Conservation (phyloP, 2,797 vertebrate genomes). For the Saxicola maurus region DNA sequence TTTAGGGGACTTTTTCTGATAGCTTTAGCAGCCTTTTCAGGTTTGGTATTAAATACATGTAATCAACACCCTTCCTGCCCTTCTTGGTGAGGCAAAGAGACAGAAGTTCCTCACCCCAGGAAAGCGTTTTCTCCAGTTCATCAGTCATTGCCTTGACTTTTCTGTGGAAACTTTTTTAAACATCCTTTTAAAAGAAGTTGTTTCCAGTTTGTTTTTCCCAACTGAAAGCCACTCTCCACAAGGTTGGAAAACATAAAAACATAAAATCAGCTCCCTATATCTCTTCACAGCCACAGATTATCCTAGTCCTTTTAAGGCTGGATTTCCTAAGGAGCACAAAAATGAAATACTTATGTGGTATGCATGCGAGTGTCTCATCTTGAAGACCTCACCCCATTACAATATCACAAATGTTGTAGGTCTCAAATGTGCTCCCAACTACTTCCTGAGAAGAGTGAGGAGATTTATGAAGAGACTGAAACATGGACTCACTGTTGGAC, state of each 20-base stretch:
- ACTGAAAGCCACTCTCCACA: not conserved
- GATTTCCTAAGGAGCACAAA: not conserved
- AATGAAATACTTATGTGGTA: not conserved
- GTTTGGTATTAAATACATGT: conserved; percentile 5
- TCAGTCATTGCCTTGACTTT: not conserved
- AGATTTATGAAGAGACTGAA: not conserved
- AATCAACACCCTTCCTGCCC: conserved; percentile 27
- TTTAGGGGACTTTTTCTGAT: not conserved
- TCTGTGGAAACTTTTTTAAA: conserved; percentile 28
- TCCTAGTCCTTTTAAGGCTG: not conserved
- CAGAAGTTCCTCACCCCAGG: not conserved
- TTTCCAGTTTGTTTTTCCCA: not conserved
- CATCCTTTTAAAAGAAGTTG: not conserved
- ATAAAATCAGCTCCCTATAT: not conserved
- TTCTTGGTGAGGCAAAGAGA: not conserved
- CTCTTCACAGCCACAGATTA: not conserved
- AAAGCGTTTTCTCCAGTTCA: not conserved
- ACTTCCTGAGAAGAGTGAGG: not conserved
- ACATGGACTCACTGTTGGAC: not conserved
- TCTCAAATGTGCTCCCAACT: not conserved
- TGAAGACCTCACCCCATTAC: not conserved
- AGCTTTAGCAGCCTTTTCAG: not conserved
- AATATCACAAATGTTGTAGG: not conserved
- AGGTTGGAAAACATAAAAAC: not conserved
- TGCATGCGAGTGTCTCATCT: not conserved